Evolutionary conservation across 2,888 invertebrate genomes (phyloP).

Genomic region (Ormyrus nitidulus): DNA sequence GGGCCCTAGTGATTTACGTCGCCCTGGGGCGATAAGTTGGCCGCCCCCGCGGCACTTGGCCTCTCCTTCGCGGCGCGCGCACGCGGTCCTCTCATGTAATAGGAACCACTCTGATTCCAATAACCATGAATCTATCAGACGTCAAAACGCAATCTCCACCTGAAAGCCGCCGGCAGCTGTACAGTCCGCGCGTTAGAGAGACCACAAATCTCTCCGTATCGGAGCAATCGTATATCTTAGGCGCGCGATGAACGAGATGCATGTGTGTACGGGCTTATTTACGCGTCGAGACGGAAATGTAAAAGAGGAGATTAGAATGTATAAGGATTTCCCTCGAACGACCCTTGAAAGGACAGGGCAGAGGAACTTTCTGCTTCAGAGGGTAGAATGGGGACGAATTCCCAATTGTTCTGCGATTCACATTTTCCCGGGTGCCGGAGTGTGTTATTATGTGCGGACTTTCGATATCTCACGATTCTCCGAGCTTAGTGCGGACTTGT

Average conservation of each 20-base stretch:
- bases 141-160: conserved; percentile 83
- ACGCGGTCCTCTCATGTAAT: conserved; percentile 58
- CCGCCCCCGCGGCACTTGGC: conserved; percentile 26
- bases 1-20: conserved; percentile 67
- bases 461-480: conserved; percentile 23
- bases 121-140: conserved; percentile 88
- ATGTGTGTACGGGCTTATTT: background rate
- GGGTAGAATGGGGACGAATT: conserved; percentile 32
- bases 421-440: background rate
- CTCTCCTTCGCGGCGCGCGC: conserved; percentile 51
- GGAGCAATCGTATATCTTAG: conserved; percentile 65
- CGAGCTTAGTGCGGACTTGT: conserved; percentile 3
- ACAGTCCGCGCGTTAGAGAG: conserved; percentile 65
- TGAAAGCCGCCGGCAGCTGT: conserved; percentile 74
- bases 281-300: conserved; percentile 60
- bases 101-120: conserved; percentile 79
- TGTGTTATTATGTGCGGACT: conserved; percentile 29
- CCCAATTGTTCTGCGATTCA: conserved; percentile 38
- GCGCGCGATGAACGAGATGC: background rate
- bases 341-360: background rate
- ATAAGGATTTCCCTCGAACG: background rate
- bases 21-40: conserved; percentile 67
- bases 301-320: conserved; percentile 58
- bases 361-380: background rate
- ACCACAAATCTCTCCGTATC: conserved; percentile 70